These are phyloP conservation scores for Pecten maximus DNA, from an alignment of 2,888 invertebrate species.

Conservation along the genomic window DNA sequence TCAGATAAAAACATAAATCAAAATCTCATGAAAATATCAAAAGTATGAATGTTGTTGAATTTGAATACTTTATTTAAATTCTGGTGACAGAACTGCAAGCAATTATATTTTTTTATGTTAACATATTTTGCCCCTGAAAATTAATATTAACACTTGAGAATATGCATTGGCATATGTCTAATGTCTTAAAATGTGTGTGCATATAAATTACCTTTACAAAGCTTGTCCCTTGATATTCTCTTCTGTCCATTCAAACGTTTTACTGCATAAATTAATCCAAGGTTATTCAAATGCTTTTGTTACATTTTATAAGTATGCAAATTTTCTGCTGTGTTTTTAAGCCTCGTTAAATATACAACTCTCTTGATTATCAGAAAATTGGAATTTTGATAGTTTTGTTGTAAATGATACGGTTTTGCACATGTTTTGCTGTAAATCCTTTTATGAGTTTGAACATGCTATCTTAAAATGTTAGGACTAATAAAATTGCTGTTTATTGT, in stretches of 20 bases:
- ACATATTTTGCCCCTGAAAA: not conserved
- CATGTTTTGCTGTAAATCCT: not conserved
- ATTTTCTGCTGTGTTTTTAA: not conserved
- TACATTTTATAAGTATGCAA: not conserved
- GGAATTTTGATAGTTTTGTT: not conserved
- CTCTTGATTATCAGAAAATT: not conserved
- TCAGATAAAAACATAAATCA: not conserved
- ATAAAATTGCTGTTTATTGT: not conserved
- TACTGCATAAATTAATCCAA: slow-evolving; percentile 10
- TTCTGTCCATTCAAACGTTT: not conserved
- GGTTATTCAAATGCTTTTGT: not conserved
- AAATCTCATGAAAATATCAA: not conserved
- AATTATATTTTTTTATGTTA: not conserved
- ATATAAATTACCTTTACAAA: not conserved
- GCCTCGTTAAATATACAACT: not conserved
- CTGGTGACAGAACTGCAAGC: not conserved
- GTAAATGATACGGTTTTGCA: not conserved
- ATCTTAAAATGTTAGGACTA: not conserved
- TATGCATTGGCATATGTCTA: not conserved
- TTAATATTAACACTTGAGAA: not conserved
- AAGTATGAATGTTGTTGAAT: not conserved
- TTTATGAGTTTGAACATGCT: not conserved
- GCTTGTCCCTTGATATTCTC: not conserved
- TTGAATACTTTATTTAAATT: not conserved
- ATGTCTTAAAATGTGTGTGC: not conserved